Base-by-base conservation (phyloP, 2,888 invertebrate genomes). In the Idaea biselata region DNA sequence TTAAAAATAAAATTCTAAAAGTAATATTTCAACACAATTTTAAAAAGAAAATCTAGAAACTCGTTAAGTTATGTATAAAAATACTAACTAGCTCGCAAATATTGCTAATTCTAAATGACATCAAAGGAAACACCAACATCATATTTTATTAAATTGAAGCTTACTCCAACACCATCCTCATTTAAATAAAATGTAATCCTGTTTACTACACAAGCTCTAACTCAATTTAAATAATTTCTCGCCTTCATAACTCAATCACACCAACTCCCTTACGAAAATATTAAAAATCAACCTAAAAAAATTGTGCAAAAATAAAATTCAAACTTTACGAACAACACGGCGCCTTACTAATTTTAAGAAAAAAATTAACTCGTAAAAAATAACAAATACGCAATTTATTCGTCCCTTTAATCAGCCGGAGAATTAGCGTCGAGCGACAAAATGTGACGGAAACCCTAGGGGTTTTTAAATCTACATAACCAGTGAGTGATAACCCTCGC, bases 371-470 rank as follows among this genome's bases (percentile, higher is more conserved):
- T 60, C 66, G 56, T 59, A 64, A 61, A 67, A 69, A 68, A 69
- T 67, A 72, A 70, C 67, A 64, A 69, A 70, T 67, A 73, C 65
- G 67, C 69, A 72, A 72, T 70, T 74, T 68, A 66, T 70, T 71
- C 64, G 69, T 70, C 69, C 67, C 71, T 70, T 73, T 74, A 70
- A 70, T 72, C 70, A 70, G 33, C 58, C 59, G 61, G 64, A 67
- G 70, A 75, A 71, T 71, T 76, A 76, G 74, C 73, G 44, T 44
- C 44, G 44, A 14, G 69, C 68, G 66, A 65, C 68, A 75, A 72
- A 67, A 69, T 70, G 67, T 71, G 75, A 71, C 60, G 65, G 70
- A 75, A 72, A 72, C 74, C 75, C 74, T 64, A 66, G 68, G 70
- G 74, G 68, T 71, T 66, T 61, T 66, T 61, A 65, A 71, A 72